Evolutionary conservation across 1,140 invertebrate genomes (phyloP).

Genomic region (Zaprionus ornatus): DNA sequence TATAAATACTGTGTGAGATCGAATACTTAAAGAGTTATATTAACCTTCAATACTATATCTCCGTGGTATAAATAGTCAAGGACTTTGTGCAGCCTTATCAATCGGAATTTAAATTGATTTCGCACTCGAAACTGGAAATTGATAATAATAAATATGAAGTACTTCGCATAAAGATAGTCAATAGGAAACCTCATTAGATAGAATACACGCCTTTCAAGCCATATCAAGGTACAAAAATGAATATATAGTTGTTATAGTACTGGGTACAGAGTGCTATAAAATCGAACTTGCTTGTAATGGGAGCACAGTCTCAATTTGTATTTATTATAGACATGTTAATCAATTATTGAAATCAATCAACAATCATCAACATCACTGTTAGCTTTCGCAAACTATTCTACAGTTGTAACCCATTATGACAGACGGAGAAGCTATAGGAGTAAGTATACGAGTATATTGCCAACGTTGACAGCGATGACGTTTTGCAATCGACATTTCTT

Average conservation of each 20-base stretch:
- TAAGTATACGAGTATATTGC: no score
- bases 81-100: neutral
- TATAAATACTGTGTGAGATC: no score
- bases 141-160: conserved; percentile 11
- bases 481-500: conserved; percentile 37
- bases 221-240: neutral
- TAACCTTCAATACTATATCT: no score
- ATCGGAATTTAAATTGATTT: neutral
- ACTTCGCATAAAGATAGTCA: neutral
- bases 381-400: neutral
- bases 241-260: neutral
- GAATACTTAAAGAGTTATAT: no score
- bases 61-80: neutral
- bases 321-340: conserved; percentile 16
- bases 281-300: neutral
- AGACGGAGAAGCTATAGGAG: neutral
- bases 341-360: conserved; percentile 25
- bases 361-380: neutral
- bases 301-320: neutral
- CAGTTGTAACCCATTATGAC: neutral
- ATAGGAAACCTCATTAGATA: neutral
- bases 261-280: neutral
- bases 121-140: neutral
- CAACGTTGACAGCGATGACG: conserved; percentile 3
- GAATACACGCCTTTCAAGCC: neutral